Conservation (phyloP, 2,113 vertebrate genomes). For the Xyliphius kryptos region DNA sequence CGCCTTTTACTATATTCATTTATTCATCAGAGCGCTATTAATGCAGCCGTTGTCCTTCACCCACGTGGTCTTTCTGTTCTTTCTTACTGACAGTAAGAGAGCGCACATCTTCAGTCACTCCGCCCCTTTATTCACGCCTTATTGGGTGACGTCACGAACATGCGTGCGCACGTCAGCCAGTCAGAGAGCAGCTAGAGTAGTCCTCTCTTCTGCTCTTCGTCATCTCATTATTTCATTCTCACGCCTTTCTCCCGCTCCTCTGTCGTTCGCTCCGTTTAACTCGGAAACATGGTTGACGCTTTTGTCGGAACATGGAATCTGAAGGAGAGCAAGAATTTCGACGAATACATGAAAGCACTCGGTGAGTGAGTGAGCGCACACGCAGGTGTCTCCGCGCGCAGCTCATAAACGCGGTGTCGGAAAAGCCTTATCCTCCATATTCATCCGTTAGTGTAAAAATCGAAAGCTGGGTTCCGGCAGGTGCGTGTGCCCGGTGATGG, state of each 20-base stretch:
- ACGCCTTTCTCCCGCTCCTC: neutral
- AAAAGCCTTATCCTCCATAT: too few species aligned
- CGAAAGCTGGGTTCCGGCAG: too few species aligned
- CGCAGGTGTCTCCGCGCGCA: too few species aligned
- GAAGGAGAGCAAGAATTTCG: slow-evolving; percentile 76
- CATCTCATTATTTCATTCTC: slow-evolving; percentile 14
- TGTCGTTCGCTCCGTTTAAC: neutral
- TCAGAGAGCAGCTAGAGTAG: slow-evolving; percentile 42
- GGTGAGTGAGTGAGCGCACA: too few species aligned
- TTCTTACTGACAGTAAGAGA: neutral
- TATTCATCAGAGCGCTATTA: slow-evolving; percentile 31
- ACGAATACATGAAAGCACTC: slow-evolving; percentile 85
- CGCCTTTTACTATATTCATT: slow-evolving; percentile 3
- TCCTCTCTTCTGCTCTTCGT: slow-evolving; percentile 31
- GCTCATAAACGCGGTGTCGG: too few species aligned
- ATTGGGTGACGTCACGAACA: slow-evolving; percentile 64
- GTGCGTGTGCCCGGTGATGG: too few species aligned
- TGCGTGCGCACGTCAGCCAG: slow-evolving; percentile 63
- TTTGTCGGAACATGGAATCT: slow-evolving; percentile 86
- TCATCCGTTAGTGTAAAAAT: too few species aligned
- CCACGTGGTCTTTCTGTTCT: neutral
- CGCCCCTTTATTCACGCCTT: slow-evolving; percentile 7
- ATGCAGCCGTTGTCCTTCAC: slow-evolving; percentile 14
- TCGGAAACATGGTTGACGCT: slow-evolving; percentile 66
- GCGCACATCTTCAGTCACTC: neutral